Base-by-base conservation (phyloP, 2,797 vertebrate species). In the Astyanax mexicanus region DNA sequence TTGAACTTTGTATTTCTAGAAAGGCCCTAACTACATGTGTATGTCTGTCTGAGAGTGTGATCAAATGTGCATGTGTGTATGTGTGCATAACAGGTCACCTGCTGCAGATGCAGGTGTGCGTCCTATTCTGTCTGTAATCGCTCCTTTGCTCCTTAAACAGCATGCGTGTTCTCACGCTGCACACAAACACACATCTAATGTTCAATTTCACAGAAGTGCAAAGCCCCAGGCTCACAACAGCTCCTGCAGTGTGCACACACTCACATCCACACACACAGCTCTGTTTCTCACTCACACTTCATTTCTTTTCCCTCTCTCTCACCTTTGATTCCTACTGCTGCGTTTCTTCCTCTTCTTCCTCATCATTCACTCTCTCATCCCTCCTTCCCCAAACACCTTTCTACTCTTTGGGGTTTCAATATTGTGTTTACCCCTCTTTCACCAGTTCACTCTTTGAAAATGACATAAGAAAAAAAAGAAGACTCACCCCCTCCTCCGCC, bases 401-500 rank as follows among this genome's bases (percentile, higher is more conserved):
- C 47, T 69, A 64, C 72, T 74, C 77, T 58, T 25, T 61, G 54
- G 64, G 58, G 42, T 47, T 54, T 65, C 23, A 62, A 44, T 42
- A 47, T 45, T n/a, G n/a, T n/a, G n/a, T n/a, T n/a, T n/a, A n/a
- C 61, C 23, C 42, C 64, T 29, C 45, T 78, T 75, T 62, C 54
- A 66, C 75, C 70, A 17, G 62, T 58, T 80, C 64, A 62, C 15
- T 1, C 29, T 69, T 51, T 66, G 12, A 80, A 80, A 51, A 45
- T 82, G 76, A 80, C 19, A 37, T 69, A 75, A 88, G 77, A 74
- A 82, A 76, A 80, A 68, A 69, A 76, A 80, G 68, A 69, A 60
- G 73, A 89, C 92, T 92, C 86, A 93, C 93, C 93, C 88, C 93
- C 93, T 84, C 93, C 93, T 85, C 93, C 93, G 5, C 93, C 93